These are phyloP conservation scores for Caradrina kadenii DNA, from an alignment of 2,888 invertebrate genomes.

Conservation along the genomic window DNA sequence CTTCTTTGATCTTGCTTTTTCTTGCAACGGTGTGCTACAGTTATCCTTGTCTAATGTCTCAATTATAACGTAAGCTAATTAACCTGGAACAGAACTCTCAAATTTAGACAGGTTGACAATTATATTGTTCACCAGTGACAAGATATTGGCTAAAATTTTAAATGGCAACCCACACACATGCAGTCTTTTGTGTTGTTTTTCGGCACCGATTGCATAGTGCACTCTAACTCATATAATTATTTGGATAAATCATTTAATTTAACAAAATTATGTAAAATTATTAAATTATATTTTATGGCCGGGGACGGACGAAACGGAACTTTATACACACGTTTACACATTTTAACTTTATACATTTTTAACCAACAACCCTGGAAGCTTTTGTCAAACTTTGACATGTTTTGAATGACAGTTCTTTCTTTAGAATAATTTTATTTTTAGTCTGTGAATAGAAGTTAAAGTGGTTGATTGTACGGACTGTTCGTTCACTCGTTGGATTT, in stretches of 20 bases:
- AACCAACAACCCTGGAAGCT: conserved; percentile 9
- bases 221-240: no score
- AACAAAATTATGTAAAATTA: no score
- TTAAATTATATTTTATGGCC: no score
- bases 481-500: conserved; percentile 22
- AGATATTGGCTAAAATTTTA: neutral
- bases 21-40: neutral
- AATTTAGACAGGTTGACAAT: conserved; percentile 24
- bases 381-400: conserved; percentile 46
- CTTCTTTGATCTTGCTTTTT: conserved; percentile 2
- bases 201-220: neutral
- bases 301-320: no score
- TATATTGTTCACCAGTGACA: neutral
- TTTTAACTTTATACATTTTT: no score
- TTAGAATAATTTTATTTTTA: conserved; percentile 36
- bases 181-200: no score
- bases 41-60: conserved; percentile 17
- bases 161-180: conserved; percentile 5
- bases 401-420: conserved; percentile 9
- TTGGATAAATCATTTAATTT: no score
- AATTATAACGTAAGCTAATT: neutral
- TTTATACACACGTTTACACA: no score
- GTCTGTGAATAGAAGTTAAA: conserved; percentile 56
- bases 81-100: conserved; percentile 1
- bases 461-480: conserved; percentile 57